Percentiles rank a stretch among this genome's conserved stretches.
These are phyloP conservation scores for Drosophila anomalata DNA, from an alignment of 2,888 invertebrate genomes.

Conservation along the genomic window DNA sequence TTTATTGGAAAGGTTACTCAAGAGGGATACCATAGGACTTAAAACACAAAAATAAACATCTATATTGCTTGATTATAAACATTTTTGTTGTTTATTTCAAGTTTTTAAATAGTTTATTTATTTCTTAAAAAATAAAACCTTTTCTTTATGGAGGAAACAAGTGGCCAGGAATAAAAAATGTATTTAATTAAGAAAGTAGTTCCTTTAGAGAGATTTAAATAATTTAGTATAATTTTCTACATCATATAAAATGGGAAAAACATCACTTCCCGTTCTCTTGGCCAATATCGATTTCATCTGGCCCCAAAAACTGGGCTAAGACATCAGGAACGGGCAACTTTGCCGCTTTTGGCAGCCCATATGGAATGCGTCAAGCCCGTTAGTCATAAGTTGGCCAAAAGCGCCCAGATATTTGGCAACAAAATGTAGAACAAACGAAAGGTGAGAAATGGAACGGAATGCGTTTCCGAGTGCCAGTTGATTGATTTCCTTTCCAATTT, in stretches of 20 bases:
- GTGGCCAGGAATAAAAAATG: not conserved
- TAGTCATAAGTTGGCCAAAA: slow-evolving; percentile 36
- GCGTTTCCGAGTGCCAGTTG: slow-evolving; percentile 27
- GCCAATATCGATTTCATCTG: slow-evolving; percentile 35
- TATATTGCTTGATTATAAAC: not conserved
- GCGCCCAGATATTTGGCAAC: not conserved
- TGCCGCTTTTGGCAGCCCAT: slow-evolving; percentile 20
- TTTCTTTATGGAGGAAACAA: not conserved
- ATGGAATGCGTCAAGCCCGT: slow-evolving; percentile 27
- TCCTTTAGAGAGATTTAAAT: not conserved
- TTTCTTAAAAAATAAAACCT: not conserved
- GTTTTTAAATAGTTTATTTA: not conserved
- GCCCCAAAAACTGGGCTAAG: slow-evolving; percentile 19
- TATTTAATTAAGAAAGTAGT: not conserved
- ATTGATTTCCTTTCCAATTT: slow-evolving; percentile 55
- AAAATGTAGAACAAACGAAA: slow-evolving; percentile 1
- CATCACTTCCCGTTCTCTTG: no score
- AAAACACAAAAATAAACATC: not conserved
- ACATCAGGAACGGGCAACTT: not conserved
- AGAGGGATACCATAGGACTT: slow-evolving; percentile 3
- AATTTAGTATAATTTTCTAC: not conserved
- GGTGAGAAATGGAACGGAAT: slow-evolving; percentile 13
- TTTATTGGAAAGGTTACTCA: slow-evolving; percentile 17
- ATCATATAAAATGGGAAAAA: no score
- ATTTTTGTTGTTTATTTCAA: not conserved